Evolutionary conservation across 2,888 invertebrate genomes (phyloP).

Genomic region (Mimachlamys varia): DNA sequence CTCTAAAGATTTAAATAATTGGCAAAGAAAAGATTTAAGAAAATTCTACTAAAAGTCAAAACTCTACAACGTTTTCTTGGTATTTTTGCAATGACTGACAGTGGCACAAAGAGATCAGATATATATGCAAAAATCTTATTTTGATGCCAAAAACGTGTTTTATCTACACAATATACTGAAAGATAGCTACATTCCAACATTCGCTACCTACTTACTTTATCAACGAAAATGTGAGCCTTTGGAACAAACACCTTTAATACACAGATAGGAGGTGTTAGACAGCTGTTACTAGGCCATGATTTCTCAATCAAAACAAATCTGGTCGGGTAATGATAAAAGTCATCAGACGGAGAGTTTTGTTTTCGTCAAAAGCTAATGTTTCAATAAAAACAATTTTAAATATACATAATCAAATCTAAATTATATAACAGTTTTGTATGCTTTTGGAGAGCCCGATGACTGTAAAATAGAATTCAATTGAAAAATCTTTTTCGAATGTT

Average conservation of each 20-base stretch:
- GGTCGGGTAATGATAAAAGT: neutral
- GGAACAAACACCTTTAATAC: slow-evolving; percentile 15
- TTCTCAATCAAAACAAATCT: neutral
- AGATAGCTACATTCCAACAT: slow-evolving; percentile 9
- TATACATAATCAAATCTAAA: no score
- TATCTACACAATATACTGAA: neutral
- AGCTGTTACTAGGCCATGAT: neutral
- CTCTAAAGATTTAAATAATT: no score
- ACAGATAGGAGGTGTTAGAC: neutral
- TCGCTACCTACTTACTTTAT: slow-evolving; percentile 17
- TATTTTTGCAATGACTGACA: neutral
- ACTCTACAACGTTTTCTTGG: no score
- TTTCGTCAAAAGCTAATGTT: neutral
- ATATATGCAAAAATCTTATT: neutral
- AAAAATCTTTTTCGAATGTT: no score
- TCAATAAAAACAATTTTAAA: no score
- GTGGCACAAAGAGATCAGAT: neutral
- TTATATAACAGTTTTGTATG: no score
- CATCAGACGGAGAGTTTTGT: neutral
- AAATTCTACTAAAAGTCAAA: no score
- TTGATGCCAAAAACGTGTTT: neutral
- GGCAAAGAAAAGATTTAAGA: no score
- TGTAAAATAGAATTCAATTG: no score
- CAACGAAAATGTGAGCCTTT: neutral
- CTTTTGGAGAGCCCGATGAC: no score